These are phyloP conservation scores for Epizoanthus fatuus DNA, from an alignment of 92 coral and sea anemone genomes.

Conservation along the genomic window DNA sequence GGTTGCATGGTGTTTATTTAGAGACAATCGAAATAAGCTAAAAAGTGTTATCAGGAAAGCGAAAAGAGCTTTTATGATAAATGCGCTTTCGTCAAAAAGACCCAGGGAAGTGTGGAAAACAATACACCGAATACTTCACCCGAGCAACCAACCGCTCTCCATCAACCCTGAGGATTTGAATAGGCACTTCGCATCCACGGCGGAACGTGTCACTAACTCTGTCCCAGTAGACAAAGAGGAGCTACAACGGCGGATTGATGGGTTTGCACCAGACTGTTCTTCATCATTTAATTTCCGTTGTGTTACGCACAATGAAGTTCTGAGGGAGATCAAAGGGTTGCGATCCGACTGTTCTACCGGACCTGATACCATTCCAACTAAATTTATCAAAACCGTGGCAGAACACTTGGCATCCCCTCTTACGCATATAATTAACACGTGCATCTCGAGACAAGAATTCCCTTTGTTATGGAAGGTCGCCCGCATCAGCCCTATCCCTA, in stretches of 20 bases:
- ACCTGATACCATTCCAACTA: neutral
- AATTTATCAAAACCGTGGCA: slow-evolving; percentile 25
- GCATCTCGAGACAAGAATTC: neutral
- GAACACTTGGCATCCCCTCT: slow-evolving; percentile 15
- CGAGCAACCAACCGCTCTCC: slow-evolving; percentile 20
- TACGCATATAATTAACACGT: neutral
- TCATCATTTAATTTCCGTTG: too few species aligned
- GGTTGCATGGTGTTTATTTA: too few species aligned
- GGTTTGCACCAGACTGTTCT: neutral
- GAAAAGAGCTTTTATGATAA: too few species aligned
- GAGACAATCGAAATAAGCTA: too few species aligned
- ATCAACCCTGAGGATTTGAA: neutral
- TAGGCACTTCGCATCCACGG: slow-evolving; percentile 40
- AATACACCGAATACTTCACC: slow-evolving; percentile 12
- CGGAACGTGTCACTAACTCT: slow-evolving; percentile 12
- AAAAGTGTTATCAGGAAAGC: too few species aligned
- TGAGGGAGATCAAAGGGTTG: too few species aligned
- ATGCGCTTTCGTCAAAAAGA: too few species aligned
- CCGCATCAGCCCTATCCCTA: slow-evolving; percentile 28
- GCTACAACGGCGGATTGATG: neutral
- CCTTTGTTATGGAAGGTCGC: slow-evolving; percentile 28
- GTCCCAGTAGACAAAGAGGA: neutral
- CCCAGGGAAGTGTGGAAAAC: too few species aligned
- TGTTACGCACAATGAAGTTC: too few species aligned
- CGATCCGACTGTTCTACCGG: too few species aligned